Evolutionary conservation across 1,140 invertebrate genomes (phyloP).

Genomic region (Penaeus indicus): DNA sequence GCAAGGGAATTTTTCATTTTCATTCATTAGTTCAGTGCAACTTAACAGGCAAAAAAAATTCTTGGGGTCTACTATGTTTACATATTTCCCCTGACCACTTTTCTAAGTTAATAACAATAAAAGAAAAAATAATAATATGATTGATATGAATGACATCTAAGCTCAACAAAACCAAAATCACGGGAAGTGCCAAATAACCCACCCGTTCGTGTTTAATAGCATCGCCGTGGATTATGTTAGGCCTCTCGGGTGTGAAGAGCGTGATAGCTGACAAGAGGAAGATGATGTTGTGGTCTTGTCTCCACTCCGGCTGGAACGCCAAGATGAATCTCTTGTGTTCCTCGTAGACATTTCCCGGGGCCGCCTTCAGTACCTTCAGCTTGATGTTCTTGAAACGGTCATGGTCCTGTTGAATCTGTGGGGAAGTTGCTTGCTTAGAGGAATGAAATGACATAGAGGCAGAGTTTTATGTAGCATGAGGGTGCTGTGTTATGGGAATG

Average conservation of each 20-base stretch:
- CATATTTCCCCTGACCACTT: too few relatives aligned
- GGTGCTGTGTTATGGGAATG: too few relatives aligned
- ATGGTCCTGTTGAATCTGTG: constrained; percentile 64
- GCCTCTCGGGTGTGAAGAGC: constrained; percentile 86
- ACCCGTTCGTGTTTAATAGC: constrained; percentile 87
- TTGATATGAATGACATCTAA: not conserved
- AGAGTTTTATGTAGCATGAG: not conserved
- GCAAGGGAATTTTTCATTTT: too few relatives aligned
- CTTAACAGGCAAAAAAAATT: too few relatives aligned
- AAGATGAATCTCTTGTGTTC: constrained; percentile 85
- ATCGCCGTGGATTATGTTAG: constrained; percentile 84
- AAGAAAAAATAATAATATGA: too few relatives aligned
- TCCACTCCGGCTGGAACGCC: constrained; percentile 84
- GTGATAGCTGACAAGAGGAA: constrained; percentile 90
- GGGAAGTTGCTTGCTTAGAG: not conserved
- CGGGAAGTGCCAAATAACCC: not conserved
- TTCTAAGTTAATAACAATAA: not conserved
- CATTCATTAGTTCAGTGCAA: too few relatives aligned
- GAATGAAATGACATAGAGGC: not conserved
- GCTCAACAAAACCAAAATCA: not conserved
- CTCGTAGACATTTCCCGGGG: constrained; percentile 84
- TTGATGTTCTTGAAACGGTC: constrained; percentile 70
- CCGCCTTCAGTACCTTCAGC: constrained; percentile 87
- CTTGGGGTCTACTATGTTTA: too few relatives aligned
- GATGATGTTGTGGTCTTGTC: constrained; percentile 88